phyloP scores from a whole-genome alignment of 2,113 vertebrate genomes.

The Myrmophylax atrothorax region DNA sequence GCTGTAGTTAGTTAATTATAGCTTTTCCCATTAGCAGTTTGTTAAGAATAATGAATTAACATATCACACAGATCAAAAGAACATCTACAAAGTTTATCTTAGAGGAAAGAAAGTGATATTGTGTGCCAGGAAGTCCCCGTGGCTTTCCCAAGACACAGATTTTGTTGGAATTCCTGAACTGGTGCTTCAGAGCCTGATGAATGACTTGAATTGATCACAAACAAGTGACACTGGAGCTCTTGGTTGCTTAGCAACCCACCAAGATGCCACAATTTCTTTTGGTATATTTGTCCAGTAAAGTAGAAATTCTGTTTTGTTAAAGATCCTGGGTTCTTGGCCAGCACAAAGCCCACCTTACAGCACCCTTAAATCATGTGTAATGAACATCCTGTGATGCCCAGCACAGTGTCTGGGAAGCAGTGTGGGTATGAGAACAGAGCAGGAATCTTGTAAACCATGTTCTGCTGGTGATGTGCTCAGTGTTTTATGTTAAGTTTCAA shows the following conservation, averaged over 20 bases:
- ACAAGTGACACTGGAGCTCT: conserved; percentile 64
- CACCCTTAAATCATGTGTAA: conserved; percentile 11
- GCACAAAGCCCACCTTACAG: conserved; percentile 47
- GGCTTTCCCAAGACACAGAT: conserved; percentile 71
- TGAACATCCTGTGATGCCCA: not conserved
- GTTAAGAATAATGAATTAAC: conserved; percentile 77
- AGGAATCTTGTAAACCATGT: not conserved
- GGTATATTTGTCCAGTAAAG: conserved; percentile 73
- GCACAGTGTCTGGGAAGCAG: not conserved
- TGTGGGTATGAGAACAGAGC: not conserved
- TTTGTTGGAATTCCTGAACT: conserved; percentile 69
- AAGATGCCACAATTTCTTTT: conserved; percentile 75
- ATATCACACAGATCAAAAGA: conserved; percentile 71
- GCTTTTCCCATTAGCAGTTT: conserved; percentile 71
- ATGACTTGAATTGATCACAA: conserved; percentile 77
- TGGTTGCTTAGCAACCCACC: conserved; percentile 79
- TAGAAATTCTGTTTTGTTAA: conserved; percentile 72
- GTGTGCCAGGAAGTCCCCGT: conserved; percentile 70
- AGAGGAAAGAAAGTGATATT: conserved; percentile 70
- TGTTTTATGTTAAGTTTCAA: not conserved
- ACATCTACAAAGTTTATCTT: conserved; percentile 75
- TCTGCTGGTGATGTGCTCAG: not conserved
- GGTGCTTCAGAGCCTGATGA: conserved; percentile 67
- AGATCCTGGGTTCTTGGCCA: not conserved
- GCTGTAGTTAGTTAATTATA: conserved; percentile 75